phyloP scores from a whole-genome alignment of 2,888 invertebrate species.

The Brachynemurus nebulosus region DNA sequence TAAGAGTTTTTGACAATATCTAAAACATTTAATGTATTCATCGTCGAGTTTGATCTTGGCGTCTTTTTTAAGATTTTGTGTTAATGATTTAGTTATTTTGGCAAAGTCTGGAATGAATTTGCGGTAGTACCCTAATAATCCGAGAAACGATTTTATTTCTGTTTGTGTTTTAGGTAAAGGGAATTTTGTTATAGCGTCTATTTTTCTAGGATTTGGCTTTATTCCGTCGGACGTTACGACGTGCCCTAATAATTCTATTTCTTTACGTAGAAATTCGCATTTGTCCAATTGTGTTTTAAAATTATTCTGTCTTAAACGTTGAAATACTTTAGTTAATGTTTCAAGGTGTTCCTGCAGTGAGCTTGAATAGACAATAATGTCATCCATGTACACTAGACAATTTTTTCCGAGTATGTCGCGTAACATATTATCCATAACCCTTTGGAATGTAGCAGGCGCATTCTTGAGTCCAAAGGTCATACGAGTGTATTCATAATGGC shows the following conservation, averaged over 20 bases:
- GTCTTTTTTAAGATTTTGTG: constrained; percentile 5
- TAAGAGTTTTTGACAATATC: constrained; percentile 4
- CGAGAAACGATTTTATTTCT: constrained; percentile 23
- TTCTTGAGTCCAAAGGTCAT: constrained; percentile 19
- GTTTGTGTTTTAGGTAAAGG: constrained; percentile 22
- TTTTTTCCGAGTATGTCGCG: constrained; percentile 11
- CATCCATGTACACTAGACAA: constrained; percentile 21
- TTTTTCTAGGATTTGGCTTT: constrained; percentile 25
- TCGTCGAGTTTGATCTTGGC: not conserved
- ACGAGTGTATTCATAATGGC: constrained; percentile 21
- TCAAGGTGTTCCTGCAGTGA: constrained; percentile 22
- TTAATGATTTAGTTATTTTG: constrained; percentile 14
- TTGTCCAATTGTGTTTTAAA: constrained; percentile 24
- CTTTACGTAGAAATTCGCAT: constrained; percentile 23
- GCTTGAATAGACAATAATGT: constrained; percentile 18
- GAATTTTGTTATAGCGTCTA: constrained; percentile 20
- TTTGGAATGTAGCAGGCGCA: constrained; percentile 7
- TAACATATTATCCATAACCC: constrained; percentile 10
- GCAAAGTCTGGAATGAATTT: constrained; percentile 21
- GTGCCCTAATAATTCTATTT: constrained; percentile 27
- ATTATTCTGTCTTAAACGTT: constrained; percentile 16
- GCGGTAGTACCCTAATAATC: constrained; percentile 23
- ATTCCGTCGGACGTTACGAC: constrained; percentile 26
- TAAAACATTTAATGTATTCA: constrained; percentile 1
- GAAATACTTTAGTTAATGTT: constrained; percentile 22